Conservation (phyloP, 1,140 invertebrate species). For the Harlomillsia oculata region DNA sequence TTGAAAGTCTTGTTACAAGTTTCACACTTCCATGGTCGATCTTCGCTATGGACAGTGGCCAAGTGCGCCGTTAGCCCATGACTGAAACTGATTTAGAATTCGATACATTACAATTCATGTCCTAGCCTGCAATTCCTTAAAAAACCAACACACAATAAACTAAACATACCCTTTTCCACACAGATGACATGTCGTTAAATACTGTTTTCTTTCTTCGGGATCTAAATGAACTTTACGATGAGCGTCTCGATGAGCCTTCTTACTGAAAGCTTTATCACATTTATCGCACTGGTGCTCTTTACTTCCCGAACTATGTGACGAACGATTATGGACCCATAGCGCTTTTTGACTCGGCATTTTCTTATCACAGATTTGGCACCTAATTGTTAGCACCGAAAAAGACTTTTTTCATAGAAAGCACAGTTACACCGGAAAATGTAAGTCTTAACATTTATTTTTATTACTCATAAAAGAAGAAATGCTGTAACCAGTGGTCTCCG, state of each 20-base stretch:
- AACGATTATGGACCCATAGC: slow-evolving; percentile 29
- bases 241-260: slow-evolving; percentile 18
- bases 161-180: slow-evolving; percentile 14
- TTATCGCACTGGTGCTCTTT: slow-evolving; percentile 9
- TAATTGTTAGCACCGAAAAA: slow-evolving; percentile 3
- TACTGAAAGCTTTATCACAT: slow-evolving; percentile 22
- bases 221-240: slow-evolving; percentile 26
- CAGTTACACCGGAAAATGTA: no score
- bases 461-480: slow-evolving; percentile 30
- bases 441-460: neutral
- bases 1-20: slow-evolving; percentile 22
- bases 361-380: slow-evolving; percentile 21
- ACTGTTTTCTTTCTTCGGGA: slow-evolving; percentile 15
- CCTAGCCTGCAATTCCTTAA: neutral
- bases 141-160: no score
- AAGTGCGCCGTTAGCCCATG: slow-evolving; percentile 16
- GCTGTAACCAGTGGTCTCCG: slow-evolving; percentile 26
- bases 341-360: slow-evolving; percentile 26
- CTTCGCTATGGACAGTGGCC: slow-evolving; percentile 18
- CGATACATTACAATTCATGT: neutral
- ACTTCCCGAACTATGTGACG: slow-evolving; percentile 11
- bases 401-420: neutral
- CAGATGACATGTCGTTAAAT: slow-evolving; percentile 14
- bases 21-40: slow-evolving; percentile 25
- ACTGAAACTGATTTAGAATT: neutral